Evolutionary conservation across 2,888 invertebrate genomes (phyloP).

Genomic region (Hipparchia semele): DNA sequence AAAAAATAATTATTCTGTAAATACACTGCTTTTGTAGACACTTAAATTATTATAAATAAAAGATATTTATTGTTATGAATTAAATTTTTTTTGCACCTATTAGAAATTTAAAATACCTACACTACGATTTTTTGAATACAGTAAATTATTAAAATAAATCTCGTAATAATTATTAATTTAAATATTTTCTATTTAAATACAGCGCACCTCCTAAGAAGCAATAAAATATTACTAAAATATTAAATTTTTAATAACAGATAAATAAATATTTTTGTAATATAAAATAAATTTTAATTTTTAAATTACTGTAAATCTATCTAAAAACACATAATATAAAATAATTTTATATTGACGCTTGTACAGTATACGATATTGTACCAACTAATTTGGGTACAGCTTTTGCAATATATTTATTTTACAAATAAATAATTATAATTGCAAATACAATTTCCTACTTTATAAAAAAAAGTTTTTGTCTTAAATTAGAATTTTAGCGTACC

Average conservation of each 20-base stretch:
- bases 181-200: background rate
- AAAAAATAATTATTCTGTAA: conserved; percentile 16
- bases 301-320: background rate
- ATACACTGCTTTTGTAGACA: conserved; percentile 20
- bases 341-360: conserved; percentile 3
- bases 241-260: conserved; percentile 4
- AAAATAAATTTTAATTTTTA: background rate
- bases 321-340: background rate
- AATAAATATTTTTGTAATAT: conserved; percentile 1
- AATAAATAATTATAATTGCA: conserved; percentile 7
- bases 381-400: background rate
- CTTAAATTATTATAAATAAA: conserved; percentile 2
- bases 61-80: background rate
- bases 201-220: background rate
- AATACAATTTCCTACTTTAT: conserved; percentile 4
- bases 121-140: background rate
- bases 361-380: background rate
- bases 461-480: background rate
- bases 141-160: background rate
- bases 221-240: conserved; percentile 11
- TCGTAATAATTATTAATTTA: background rate
- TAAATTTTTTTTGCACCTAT: background rate
- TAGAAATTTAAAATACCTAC: background rate
- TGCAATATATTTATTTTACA: background rate
- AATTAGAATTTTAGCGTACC: background rate